Evolutionary conservation across 1,140 invertebrate genomes (phyloP), one percentile per base, ranked within the genome.

Genomic region (Schlechtendalia chinensis): DNA sequence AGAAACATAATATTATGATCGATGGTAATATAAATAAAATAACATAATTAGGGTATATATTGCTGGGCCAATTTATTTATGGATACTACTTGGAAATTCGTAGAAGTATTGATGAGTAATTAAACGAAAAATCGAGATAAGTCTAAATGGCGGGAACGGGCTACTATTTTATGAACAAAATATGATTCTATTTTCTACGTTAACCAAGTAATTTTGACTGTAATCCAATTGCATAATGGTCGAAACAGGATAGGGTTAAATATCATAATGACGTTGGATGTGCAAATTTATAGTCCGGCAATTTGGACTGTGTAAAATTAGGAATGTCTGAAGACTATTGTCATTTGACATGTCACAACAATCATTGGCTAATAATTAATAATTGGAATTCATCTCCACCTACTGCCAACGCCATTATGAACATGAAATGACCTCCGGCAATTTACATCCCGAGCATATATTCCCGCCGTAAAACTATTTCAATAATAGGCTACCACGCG

Each of bases 301-400:
- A 63, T 79, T 63, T 10, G 8, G 32, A 4, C n/a, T 22, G 39
- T 14, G 8, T 14, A 8, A 27, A 77, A 63, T 79, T 79, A 63
- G 75, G 39, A 47, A 79, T 50, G 58, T 47, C 24, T 58, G 39
- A 63, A 19, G 32, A 29, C 58, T 29, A 63, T 79, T 79, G 32
- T 79, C 32, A 29, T 61, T 39, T 39, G 10, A 8, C 17, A 32
- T 1, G 17, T 27, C 11, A 75, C 19, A 32, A 54, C 58, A 19
- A 79, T 63, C 24, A 17, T 79, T 22, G 24, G 75, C 56, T 29
- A 79, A 63, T 63, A 79, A 63, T 67, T 50, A 77, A 61, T 61
- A 27, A 61, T 19, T 19, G 39, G 39, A 59, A 61, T 61, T 61
- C 50, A 59, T 50, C 10, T 47, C 58, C 16, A 17, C 19, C 53